Percentiles rank a stretch among this genome's conserved stretches.
These are phyloP conservation scores for Anguilla pacifica DNA, from an alignment of 2,797 vertebrate species.

Conservation along the genomic window DNA sequence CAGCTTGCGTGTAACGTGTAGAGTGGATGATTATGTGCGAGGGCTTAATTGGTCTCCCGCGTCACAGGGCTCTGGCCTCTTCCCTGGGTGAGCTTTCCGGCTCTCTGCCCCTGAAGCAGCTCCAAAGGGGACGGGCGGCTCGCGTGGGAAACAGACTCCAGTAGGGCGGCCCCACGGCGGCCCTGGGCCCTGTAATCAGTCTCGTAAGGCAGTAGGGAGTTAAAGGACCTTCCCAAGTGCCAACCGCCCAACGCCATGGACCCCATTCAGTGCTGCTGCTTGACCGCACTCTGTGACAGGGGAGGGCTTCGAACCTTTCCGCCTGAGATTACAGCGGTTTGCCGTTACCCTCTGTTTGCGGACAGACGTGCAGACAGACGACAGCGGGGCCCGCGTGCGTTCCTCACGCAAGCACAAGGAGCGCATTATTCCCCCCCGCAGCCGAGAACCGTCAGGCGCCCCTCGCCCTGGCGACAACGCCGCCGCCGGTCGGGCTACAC, in stretches of 20 bases:
- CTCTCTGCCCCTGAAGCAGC: slow-evolving; percentile 23
- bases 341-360: neutral
- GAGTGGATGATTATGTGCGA: slow-evolving; percentile 7
- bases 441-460: neutral
- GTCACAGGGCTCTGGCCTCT: neutral
- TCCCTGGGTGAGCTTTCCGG: neutral
- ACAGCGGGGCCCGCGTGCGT: neutral
- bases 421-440: neutral
- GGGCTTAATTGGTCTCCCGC: slow-evolving; percentile 20
- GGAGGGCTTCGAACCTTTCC: neutral
- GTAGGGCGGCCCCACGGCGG: neutral
- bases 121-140: neutral
- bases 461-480: neutral
- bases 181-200: slow-evolving; percentile 16
- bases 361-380: neutral
- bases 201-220: neutral
- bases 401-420: neutral
- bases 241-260: neutral
- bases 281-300: neutral
- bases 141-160: neutral
- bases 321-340: neutral
- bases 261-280: neutral
- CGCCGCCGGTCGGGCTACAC: neutral
- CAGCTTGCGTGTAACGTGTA: neutral
- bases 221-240: neutral